Percentiles rank a stretch among this genome's conserved stretches.
phyloP scores from a whole-genome alignment of 37 sponge, comb jelly and placozoan species.

The Crambe crambe region DNA sequence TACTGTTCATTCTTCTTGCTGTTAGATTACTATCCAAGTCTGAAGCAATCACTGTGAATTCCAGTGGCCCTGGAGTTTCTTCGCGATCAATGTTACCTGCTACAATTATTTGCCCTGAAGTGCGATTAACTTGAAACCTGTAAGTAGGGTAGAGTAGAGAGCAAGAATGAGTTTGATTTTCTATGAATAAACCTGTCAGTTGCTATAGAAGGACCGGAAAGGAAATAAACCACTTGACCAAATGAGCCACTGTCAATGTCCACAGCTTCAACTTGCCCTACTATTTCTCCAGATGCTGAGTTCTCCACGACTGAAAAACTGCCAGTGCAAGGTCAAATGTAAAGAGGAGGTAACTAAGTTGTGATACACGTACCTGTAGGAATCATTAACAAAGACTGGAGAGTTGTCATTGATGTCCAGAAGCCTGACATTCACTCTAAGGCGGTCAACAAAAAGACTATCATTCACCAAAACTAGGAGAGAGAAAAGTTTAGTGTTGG shows the following conservation, averaged over 20 bases:
- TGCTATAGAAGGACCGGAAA: not conserved
- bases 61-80: not conserved
- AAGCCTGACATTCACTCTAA: conserved; percentile 21
- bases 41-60: conserved; percentile 15
- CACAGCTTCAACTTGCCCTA: conserved; percentile 32
- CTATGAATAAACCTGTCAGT: conserved; percentile 5
- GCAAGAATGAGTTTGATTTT: not conserved
- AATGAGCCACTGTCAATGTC: conserved; percentile 41
- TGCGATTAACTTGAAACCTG: conserved; percentile 46
- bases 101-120: conserved; percentile 16
- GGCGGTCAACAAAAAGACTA: not conserved
- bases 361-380: conserved; percentile 4
- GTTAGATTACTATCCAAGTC: conserved; percentile 10
- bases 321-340: not conserved
- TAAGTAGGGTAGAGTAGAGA: not conserved
- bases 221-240: conserved; percentile 31
- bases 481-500: not conserved
- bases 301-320: conserved; percentile 28
- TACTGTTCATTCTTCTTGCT: not conserved
- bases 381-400: conserved; percentile 37
- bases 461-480: conserved; percentile 36
- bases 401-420: conserved; percentile 59
- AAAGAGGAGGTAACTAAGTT: not conserved
- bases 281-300: not conserved
- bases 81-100: conserved; percentile 22